Evolutionary conservation across 1,140 invertebrate species (phyloP).

Genomic region (Drosophila ambigua): DNA sequence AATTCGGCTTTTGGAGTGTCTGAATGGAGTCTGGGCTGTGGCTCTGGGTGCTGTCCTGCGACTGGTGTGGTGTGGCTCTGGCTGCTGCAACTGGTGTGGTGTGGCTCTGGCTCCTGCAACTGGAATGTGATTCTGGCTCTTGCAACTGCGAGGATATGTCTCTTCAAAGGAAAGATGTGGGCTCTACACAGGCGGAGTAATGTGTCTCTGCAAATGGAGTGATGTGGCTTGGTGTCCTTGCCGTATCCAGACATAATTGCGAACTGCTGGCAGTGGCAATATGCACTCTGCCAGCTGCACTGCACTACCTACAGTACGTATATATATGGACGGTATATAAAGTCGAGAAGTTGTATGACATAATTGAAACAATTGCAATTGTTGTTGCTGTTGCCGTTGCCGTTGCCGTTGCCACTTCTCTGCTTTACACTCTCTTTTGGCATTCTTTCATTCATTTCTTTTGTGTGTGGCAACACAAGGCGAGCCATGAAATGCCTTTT

Average conservation of each 20-base stretch:
- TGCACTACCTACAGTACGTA: conserved; percentile 12
- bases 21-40: conserved; percentile 1
- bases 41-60: background rate
- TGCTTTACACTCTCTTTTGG: conserved; percentile 1
- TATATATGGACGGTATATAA: conserved; percentile 25
- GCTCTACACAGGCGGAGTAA: too few relatives aligned
- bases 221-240: conserved; percentile 32
- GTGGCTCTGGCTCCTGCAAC: too few relatives aligned
- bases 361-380: conserved; percentile 76
- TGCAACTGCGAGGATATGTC: too few relatives aligned
- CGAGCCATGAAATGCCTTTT: conserved; percentile 37
- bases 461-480: conserved; percentile 4
- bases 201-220: too few relatives aligned
- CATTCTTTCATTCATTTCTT: conserved; percentile 9
- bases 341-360: conserved; percentile 55
- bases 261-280: conserved; percentile 3
- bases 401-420: conserved; percentile 12
- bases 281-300: conserved; percentile 23
- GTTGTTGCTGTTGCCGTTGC: conserved; percentile 26
- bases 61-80: too few relatives aligned
- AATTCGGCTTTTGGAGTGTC: conserved; percentile 39
- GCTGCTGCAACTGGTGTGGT: too few relatives aligned
- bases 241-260: conserved; percentile 58
- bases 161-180: too few relatives aligned
- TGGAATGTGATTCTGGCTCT: too few relatives aligned